A percentile compares a stretch with the other conserved stretches of the same genome.
Conservation (phyloP, 2,888 invertebrate species). For the Sylvicola cinctus region DNA sequence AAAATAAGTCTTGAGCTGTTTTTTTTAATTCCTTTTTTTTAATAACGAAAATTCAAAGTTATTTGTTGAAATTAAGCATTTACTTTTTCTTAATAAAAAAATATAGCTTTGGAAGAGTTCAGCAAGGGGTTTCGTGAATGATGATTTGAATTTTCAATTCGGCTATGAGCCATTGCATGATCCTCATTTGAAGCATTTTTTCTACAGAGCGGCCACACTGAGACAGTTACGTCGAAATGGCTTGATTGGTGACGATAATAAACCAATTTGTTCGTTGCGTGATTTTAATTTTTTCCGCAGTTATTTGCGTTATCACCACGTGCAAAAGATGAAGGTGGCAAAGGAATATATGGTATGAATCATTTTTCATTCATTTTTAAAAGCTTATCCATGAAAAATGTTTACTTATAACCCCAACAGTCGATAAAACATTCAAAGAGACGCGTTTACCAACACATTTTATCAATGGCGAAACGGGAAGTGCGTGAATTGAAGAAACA, state of each 20-base stretch:
- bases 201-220: slow-evolving; percentile 16
- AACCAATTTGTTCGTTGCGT: slow-evolving; percentile 31
- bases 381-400: no score
- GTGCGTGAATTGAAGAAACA: no score
- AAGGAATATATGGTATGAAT: no score
- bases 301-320: slow-evolving; percentile 18
- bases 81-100: neutral
- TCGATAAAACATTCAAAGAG: no score
- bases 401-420: no score
- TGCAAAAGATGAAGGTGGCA: no score
- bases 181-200: slow-evolving; percentile 32
- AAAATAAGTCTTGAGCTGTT: neutral
- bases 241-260: slow-evolving; percentile 23
- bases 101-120: slow-evolving; percentile 4
- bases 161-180: slow-evolving; percentile 38
- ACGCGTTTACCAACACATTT: no score
- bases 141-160: slow-evolving; percentile 16
- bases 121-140: slow-evolving; percentile 11
- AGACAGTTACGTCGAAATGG: no score
- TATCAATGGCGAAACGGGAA: no score
- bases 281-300: slow-evolving; percentile 35
- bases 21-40: slow-evolving; percentile 4
- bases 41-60: neutral
- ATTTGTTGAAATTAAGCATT: neutral
- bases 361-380: no score